A percentile compares a stretch with the other conserved stretches of the same genome.
Evolutionary conservation across 2,113 vertebrate species (phyloP).

Genomic region (Chaetura pelagica): DNA sequence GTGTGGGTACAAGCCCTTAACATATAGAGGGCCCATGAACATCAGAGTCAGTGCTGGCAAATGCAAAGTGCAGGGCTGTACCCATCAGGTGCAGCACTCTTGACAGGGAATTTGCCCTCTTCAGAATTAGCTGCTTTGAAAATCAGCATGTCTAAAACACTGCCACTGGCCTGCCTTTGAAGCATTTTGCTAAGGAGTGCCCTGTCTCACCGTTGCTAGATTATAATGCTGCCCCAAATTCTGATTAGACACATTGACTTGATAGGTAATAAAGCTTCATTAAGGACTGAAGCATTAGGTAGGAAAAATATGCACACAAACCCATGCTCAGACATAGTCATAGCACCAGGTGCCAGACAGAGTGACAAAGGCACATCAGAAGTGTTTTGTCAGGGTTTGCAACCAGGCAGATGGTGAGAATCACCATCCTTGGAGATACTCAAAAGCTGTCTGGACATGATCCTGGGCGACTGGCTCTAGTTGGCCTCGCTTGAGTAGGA

Average conservation of each 20-base stretch:
- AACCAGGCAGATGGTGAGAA: background rate
- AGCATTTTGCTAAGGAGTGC: background rate
- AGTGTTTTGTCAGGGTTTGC: background rate
- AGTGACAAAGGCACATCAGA: background rate
- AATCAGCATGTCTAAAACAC: background rate
- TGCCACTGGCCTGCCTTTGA: background rate
- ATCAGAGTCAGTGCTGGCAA: background rate
- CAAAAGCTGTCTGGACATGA: background rate
- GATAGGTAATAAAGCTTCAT: background rate
- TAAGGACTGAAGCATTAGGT: background rate
- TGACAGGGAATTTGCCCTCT: background rate
- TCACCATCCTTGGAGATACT: background rate
- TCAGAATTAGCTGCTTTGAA: background rate
- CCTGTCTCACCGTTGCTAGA: background rate
- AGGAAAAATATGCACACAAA: background rate
- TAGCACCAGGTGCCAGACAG: accelerated
- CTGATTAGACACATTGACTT: background rate
- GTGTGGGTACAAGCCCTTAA: background rate
- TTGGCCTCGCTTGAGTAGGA: background rate
- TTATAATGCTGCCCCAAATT: background rate
- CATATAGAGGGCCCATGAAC: background rate
- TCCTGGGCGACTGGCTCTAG: background rate
- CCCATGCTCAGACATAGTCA: background rate
- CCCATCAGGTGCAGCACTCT: background rate
- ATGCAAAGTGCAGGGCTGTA: background rate